Conservation (phyloP, 2,797 vertebrate species). For the Peromyscus aztecus region DNA sequence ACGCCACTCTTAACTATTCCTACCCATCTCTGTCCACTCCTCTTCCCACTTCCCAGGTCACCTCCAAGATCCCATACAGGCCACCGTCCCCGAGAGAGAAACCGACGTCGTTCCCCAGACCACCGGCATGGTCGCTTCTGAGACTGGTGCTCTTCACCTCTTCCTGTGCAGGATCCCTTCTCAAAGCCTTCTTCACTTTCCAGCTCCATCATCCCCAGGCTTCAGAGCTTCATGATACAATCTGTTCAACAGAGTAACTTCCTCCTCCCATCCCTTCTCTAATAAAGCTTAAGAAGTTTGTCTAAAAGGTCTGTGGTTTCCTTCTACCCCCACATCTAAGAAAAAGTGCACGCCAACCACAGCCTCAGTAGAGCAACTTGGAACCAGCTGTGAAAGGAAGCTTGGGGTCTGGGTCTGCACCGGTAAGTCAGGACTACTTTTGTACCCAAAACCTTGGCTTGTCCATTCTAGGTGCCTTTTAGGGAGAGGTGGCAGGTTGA, state of each 20-base stretch:
- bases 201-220: not conserved
- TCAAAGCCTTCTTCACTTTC: not conserved
- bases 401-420: not conserved
- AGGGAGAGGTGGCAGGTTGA: not conserved
- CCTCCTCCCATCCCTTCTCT: not conserved
- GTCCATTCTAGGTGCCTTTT: not conserved
- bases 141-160: not conserved
- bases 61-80: constrained; percentile 42
- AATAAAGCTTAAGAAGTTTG: constrained; percentile 66
- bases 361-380: constrained; percentile 20
- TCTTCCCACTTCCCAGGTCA: constrained; percentile 53
- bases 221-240: not conserved
- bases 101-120: constrained; percentile 57
- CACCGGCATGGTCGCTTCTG: constrained; percentile 78
- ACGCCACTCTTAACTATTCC: not conserved
- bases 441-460: not conserved
- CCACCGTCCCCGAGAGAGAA: constrained; percentile 64
- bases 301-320: constrained; percentile 48
- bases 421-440: not conserved
- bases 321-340: constrained; percentile 53
- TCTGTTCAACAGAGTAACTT: not conserved
- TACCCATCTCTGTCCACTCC: not conserved
- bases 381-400: not conserved
- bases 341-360: constrained; percentile 30
- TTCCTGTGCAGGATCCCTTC: not conserved